Percentiles rank a stretch among this genome's conserved stretches.
Evolutionary conservation across 2,113 vertebrate species (phyloP).

Genomic region (Lipophrys pholis): DNA sequence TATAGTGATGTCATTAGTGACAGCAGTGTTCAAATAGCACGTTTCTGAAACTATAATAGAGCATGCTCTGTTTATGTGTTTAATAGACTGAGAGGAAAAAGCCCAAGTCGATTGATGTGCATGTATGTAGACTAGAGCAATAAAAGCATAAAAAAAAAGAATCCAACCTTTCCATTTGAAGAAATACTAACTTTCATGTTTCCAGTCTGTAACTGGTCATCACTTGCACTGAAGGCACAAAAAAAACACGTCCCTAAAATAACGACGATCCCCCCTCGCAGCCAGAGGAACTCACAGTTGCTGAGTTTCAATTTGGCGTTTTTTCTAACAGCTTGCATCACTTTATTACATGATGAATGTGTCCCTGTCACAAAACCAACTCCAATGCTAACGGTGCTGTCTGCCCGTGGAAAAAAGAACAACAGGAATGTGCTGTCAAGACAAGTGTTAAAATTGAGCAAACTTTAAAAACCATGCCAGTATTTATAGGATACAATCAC

Average conservation of each 20-base stretch:
- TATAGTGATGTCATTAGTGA: background rate
- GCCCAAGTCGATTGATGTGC: background rate
- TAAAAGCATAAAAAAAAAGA: background rate
- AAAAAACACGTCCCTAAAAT: conserved; percentile 50
- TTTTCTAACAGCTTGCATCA: conserved; percentile 70
- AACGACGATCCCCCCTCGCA: conserved; percentile 46
- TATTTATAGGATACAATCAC: conserved; percentile 70
- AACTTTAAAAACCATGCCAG: conserved; percentile 68
- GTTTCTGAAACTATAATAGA: conserved; percentile 4
- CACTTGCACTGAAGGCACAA: conserved; percentile 37
- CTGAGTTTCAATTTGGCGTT: conserved; percentile 61
- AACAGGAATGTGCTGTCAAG: conserved; percentile 60
- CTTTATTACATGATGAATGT: conserved; percentile 82
- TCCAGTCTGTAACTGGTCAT: conserved; percentile 38
- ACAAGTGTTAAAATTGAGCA: conserved; percentile 64
- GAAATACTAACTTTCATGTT: background rate
- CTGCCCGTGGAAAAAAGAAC: conserved; percentile 10
- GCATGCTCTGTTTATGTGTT: background rate
- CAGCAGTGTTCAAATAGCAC: background rate
- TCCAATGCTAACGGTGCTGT: conserved; percentile 69
- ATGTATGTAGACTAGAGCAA: background rate
- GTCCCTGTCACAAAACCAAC: conserved; percentile 67
- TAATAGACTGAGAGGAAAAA: background rate
- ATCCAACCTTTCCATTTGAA: background rate
- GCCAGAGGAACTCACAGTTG: conserved; percentile 34